Evolutionary conservation across 2,797 vertebrate genomes (phyloP).

Genomic region (Sebastiscus albofasciatus): DNA sequence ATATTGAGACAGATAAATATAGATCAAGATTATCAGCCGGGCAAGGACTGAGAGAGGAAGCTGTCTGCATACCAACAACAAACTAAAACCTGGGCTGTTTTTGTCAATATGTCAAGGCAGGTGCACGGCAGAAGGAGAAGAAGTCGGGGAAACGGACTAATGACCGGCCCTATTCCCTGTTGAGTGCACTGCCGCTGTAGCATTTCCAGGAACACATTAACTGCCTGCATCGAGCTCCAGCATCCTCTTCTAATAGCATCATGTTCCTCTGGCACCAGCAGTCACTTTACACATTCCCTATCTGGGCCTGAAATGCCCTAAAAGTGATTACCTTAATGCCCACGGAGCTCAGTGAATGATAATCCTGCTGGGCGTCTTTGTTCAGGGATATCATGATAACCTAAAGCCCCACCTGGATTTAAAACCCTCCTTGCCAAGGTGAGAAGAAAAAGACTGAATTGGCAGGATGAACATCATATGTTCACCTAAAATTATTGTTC

Average conservation of each 20-base stretch:
- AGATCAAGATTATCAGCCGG: slow-evolving; percentile 18
- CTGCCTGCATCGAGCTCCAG: slow-evolving; percentile 28
- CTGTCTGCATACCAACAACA: neutral
- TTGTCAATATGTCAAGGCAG: slow-evolving; percentile 43
- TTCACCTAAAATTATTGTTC: neutral
- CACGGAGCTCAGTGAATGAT: slow-evolving; percentile 27
- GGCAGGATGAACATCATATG: neutral
- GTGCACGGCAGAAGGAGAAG: slow-evolving; percentile 25
- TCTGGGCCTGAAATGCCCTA: slow-evolving; percentile 18
- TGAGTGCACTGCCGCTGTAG: slow-evolving; percentile 46
- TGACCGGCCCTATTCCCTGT: slow-evolving; percentile 40
- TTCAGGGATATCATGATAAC: slow-evolving; percentile 3
- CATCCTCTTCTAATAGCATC: slow-evolving; percentile 64
- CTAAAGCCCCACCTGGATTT: neutral
- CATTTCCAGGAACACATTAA: slow-evolving; percentile 76
- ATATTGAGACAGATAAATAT: slow-evolving; percentile 30
- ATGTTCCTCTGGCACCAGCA: slow-evolving; percentile 36
- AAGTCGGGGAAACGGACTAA: slow-evolving; percentile 44
- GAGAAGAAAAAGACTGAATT: neutral
- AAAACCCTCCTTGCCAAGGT: neutral
- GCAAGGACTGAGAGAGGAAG: neutral
- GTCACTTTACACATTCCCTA: slow-evolving; percentile 33
- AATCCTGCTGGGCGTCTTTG: slow-evolving; percentile 21
- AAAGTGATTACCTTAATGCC: slow-evolving; percentile 42
- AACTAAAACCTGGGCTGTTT: slow-evolving; percentile 10